Conservation (phyloP, 1,140 invertebrate species). For the Trichogramma pretiosum region DNA sequence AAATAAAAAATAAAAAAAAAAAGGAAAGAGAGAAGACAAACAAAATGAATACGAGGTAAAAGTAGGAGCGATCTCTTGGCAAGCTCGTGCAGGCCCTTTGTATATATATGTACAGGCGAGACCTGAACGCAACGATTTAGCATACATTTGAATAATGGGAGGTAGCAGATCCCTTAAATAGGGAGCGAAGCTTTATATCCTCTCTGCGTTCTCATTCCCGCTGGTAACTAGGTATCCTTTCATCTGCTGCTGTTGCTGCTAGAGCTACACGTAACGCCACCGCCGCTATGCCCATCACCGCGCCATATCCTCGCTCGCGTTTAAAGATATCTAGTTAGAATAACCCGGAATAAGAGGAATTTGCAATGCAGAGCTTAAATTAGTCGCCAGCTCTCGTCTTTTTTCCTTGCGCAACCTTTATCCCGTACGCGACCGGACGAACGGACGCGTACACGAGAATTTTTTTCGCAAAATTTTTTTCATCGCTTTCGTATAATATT, state of each 20-base stretch:
- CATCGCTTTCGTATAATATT: too few species aligned
- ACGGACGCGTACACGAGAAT: too few species aligned
- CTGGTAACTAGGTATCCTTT: conserved; percentile 49
- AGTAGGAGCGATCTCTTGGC: conserved; percentile 26
- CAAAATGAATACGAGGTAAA: neutral
- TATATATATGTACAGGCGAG: too few species aligned
- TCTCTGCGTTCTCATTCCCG: conserved; percentile 35
- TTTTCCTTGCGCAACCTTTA: too few species aligned
- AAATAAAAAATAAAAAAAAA: neutral
- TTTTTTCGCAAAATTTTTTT: too few species aligned
- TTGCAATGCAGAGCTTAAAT: conserved; percentile 49
- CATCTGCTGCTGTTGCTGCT: conserved; percentile 39
- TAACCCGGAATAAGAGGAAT: conserved; percentile 44
- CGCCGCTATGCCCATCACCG: conserved; percentile 8
- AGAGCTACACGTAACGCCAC: conserved; percentile 2
- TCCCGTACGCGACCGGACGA: too few species aligned
- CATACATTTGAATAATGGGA: conserved; percentile 49
- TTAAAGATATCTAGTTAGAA: conserved; percentile 49
- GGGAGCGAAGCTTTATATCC: too few species aligned
- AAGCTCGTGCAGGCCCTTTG: conserved; percentile 43
- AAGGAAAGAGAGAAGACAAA: neutral
- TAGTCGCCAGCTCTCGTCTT: too few species aligned
- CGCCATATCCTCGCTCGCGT: conserved; percentile 25
- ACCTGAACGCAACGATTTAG: too few species aligned
- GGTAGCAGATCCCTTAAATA: conserved; percentile 47